These are phyloP conservation scores for Myiopsitta monachus DNA, from an alignment of 2,113 vertebrate genomes.

Conservation along the genomic window DNA sequence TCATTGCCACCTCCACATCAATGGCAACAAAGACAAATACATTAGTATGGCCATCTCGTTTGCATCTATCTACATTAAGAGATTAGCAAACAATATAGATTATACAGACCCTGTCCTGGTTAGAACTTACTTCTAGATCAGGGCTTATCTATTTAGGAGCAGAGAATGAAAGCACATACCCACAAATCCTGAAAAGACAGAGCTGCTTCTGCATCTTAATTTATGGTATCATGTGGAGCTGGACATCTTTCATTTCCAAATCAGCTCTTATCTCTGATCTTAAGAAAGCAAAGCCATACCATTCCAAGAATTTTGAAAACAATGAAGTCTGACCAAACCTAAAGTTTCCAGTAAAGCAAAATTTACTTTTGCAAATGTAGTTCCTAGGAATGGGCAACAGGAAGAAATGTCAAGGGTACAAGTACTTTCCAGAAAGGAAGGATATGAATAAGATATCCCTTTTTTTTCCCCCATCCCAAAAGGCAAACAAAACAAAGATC, in stretches of 20 bases:
- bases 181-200: background rate
- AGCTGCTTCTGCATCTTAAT: background rate
- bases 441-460: constrained; percentile 49
- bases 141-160: background rate
- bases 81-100: background rate
- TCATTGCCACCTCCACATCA: background rate
- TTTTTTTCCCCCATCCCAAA: background rate
- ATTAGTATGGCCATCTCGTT: background rate
- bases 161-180: background rate
- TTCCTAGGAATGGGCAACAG: background rate
- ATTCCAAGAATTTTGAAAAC: background rate
- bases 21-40: background rate
- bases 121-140: background rate
- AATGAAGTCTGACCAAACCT: background rate
- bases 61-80: background rate
- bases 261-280: background rate
- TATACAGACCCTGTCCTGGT: background rate
- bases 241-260: background rate
- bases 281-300: background rate
- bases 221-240: fast-evolving
- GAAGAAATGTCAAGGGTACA: constrained; percentile 38
- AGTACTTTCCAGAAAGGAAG: constrained; percentile 61
- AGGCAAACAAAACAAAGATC: background rate
- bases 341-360: constrained; percentile 7
- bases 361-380: background rate